Base-by-base conservation (phyloP, 2,888 invertebrate species). In the Diarsia dahlii region DNA sequence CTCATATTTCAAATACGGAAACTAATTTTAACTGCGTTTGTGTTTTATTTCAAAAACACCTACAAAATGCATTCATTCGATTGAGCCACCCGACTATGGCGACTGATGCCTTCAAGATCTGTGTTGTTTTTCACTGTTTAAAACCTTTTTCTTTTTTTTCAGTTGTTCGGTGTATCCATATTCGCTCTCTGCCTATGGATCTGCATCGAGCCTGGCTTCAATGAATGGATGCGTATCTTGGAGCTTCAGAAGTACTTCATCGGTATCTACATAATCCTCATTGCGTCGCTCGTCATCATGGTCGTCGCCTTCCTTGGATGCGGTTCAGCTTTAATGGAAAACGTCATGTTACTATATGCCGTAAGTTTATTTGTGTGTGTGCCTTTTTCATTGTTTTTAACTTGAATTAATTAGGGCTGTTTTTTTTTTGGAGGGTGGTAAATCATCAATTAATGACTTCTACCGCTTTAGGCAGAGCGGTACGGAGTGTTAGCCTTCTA, bases 181-280 rank as follows among this genome's bases (percentile, higher is more conserved):
- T 98, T 99, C 90, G 98, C 98, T 0, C 94, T 99, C 18, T 98
- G 98, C 78, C 95, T 99, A 71, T 99, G 99, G 98, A 97, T 99
- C 85, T 97, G 98, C 87, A 97, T 98, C 74, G 99, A 99, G 89
- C 97, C 98, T 0, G 98, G 98, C 6, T 98, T 99, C 90, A 98
- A 98, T 89, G 98, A 98, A 89, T 99, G 98, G 98, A 97, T 99
- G 86, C 97, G 97, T 66, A 97, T 98, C 78, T 94, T 99, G 80
- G 97, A 98, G 77, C 97, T 99, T 64, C 96, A 97, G 83, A 97
- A 97, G 79, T 98, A 98, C 94, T 99, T 98, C 96, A 98, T 98
- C 80, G 99, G 99, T 3, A 97, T 98, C 87, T 99, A 99, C 92
- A 97, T 99, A 80, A 97, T 99, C 81, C 97, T 99, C 75, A 97